Base-by-base conservation (phyloP, 2,888 invertebrate species). In the Oscheius sp. region DNA sequence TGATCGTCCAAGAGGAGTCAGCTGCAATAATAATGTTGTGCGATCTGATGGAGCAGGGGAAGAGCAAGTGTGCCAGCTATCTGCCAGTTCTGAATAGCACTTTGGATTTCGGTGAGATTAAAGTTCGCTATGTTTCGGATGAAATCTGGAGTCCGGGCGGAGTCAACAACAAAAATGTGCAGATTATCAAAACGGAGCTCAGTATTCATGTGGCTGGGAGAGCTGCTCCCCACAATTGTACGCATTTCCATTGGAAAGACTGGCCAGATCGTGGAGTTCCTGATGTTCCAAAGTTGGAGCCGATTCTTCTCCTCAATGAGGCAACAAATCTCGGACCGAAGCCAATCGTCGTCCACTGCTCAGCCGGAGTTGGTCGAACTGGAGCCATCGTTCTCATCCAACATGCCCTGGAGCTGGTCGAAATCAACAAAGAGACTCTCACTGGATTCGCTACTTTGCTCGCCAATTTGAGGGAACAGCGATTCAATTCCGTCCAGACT, bases 361-460 rank as follows among this genome's bases (percentile, higher is more conserved):
- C 72, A 10, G 76, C 74, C n/a, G 74, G 75, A 23, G 74, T 77
- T 37, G 74, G 74, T 31, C 67, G 72, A 4, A 73, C 74, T 6
- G 74, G 75, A 17, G 69, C 73, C 46, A 68, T 73, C 57, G 65
- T 73, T 27, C 69, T 69, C 48, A 52, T 73, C 31, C 63, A 74
- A 33, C 64, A 31, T 12, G n/a, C 29, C 17, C 15, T 70, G 12
- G 70, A 52, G 23, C 20, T 57, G 25, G 25, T 75, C 20, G 52
- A 69, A 34, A 17, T 8, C 20, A 29, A 29, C 29, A 15, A 15
- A n/a, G 42, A n/a, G 42, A 12, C n/a, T n/a, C n/a, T 42, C 4
- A 42, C 15, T 12, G 42, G 17, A 3, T 42, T 15, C 12, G 42
- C 42, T 3, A 42, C n/a, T 42, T 12, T 42, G 42, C 12, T 42